Percentiles rank a stretch among this genome's conserved stretches.
Conservation (phyloP, 2,888 invertebrate genomes). For the Glaucopsyche alexis region DNA sequence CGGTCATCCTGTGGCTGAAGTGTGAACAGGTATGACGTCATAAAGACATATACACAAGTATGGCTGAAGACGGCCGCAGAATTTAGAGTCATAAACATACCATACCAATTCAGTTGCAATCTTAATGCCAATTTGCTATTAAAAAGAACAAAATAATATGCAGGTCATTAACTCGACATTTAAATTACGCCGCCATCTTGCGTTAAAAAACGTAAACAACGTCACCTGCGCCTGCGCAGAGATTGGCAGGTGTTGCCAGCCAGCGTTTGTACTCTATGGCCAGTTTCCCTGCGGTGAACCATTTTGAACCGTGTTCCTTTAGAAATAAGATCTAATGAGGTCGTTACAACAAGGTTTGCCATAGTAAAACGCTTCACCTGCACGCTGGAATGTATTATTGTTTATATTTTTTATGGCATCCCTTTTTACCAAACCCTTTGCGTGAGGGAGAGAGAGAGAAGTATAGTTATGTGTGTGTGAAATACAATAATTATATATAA, state of each 20-base stretch:
- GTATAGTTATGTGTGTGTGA: background rate
- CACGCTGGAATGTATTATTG: conserved; percentile 32
- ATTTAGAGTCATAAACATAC: background rate
- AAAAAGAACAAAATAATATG: background rate
- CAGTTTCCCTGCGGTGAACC: background rate
- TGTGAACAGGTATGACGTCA: conserved; percentile 84
- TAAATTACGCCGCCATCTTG: conserved; percentile 35
- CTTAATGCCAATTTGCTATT: background rate
- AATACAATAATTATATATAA: background rate
- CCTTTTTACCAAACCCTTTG: conserved; percentile 3
- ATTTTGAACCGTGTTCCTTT: background rate
- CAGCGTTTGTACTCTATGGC: conserved; percentile 31
- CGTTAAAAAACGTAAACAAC: conserved; percentile 68
- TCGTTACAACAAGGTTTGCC: background rate
- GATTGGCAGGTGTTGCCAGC: conserved; percentile 73
- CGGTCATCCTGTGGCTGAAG: conserved; percentile 91
- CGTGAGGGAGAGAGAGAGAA: background rate
- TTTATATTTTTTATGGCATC: conserved; percentile 29
- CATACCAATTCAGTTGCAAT: background rate
- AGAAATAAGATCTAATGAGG: background rate
- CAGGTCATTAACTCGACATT: conserved; percentile 34
- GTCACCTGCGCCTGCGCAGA: conserved; percentile 65
- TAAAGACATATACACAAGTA: too few species aligned
- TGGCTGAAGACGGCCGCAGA: background rate
- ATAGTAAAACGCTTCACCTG: conserved; percentile 32